A percentile compares a stretch with the other conserved stretches of the same genome.
Evolutionary conservation across 1,140 invertebrate species (phyloP).

Genomic region (Hirudo medicinalis): DNA sequence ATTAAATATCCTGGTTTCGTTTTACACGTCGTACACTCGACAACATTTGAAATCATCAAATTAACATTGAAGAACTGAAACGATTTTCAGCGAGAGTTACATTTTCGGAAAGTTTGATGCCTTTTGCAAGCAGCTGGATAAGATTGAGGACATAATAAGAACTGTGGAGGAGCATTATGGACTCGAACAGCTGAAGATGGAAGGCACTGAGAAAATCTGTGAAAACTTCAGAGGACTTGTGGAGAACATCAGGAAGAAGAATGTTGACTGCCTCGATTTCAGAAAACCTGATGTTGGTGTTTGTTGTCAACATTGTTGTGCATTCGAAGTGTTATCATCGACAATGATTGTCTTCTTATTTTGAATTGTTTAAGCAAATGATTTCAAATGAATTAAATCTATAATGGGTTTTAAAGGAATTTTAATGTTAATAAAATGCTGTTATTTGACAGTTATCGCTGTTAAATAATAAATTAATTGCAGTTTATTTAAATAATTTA

Average conservation of each 20-base stretch:
- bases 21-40: no score
- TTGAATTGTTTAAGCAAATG: no score
- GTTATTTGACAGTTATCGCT: no score
- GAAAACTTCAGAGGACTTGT: slow-evolving; percentile 45
- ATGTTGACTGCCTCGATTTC: slow-evolving; percentile 81
- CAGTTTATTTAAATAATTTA: neutral
- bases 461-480: no score
- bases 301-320: neutral
- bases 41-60: neutral
- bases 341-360: no score
- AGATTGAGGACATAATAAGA: slow-evolving; percentile 76
- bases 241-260: slow-evolving; percentile 62
- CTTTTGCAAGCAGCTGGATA: slow-evolving; percentile 71
- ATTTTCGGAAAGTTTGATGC: slow-evolving; percentile 92
- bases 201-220: slow-evolving; percentile 38
- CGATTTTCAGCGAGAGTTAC: slow-evolving; percentile 66
- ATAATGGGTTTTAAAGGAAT: no score
- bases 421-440: no score
- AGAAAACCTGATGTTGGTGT: slow-evolving; percentile 57
- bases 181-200: slow-evolving; percentile 37
- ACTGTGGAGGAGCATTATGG: slow-evolving; percentile 53
- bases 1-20: no score
- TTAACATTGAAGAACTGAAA: neutral
- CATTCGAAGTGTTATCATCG: no score
- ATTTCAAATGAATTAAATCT: no score